Base-by-base conservation (phyloP, 2,113 vertebrate species). In the Mola mola region DNA sequence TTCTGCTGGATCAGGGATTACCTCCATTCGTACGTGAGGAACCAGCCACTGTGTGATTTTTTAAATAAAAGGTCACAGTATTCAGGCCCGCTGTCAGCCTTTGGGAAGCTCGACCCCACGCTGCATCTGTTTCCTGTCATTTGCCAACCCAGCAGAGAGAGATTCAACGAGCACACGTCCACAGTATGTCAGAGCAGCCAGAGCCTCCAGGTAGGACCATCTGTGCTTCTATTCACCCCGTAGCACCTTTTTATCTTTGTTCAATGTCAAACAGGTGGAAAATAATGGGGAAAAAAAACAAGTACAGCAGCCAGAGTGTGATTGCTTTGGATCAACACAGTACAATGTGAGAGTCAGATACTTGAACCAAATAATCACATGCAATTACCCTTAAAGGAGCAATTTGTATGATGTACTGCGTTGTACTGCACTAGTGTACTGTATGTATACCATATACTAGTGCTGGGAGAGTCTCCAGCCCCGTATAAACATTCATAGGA, bases 61-160 rank as follows among this genome's bases (percentile, higher is more conserved):
- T 33, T 49, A 42, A 33, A 48, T 33, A 43, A 60, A 73, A 56
- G 43, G 60, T 64, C 65, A 63, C 48, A 34, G 43, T 56, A 24
- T 52, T 61, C 44, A 68, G 13, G 8, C 57, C 48, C 61, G 43
- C 52, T 57, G 17, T 68, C 40, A 37, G 68, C 21, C 24, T 66
- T 20, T 31, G 19, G 36, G 52, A 43, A 46, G 36, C n/a, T 63
- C 61, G 21, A 40, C 7, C 24, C 25, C 20, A 13, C 48, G 1
- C 51, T 20, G 25, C 42, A 40, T 47, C 71, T 72, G 65, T 4
- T 56, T 74, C 33, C 56, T 64, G 55, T 50, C 63, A 60, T 69
- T 65, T 76, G 38, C 58, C 47, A 47, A 62, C 50, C 51, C 49
- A 75, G 63, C 6, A 0, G 36, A 49, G 53, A 52, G 38, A 40